Evolutionary conservation across 2,888 invertebrate genomes (phyloP), one percentile per base, ranked within the genome.

Genomic region (Leuctra nigra): DNA sequence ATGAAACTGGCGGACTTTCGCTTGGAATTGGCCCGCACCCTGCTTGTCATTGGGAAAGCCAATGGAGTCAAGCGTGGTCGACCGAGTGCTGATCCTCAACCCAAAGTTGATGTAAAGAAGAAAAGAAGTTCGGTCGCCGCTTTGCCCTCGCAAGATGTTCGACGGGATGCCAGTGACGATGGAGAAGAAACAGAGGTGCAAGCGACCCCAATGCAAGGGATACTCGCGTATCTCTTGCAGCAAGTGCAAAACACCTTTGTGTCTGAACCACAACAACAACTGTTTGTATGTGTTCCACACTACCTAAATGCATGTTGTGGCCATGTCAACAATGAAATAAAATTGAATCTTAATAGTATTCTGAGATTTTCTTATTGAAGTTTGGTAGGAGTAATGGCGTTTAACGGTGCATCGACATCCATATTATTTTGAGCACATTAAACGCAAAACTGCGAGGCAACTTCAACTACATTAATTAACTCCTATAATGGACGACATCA

Each of bases 201-300:
- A 54, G 29, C 24, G 39, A 14, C 54, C 54, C 14, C n/a, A 9
- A 13, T 54, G 54, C 41, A 46, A 46, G n/a, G 53, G 53, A 9
- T 50, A 18, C 25, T 25, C 36, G 13, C 16, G 36, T 13, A 16
- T 36, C 4, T 13, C 13, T 13, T 36, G 36, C 13, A 14, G 4
- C n/a, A 36, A 36, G 36, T 36, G 36, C 13, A 36, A 36, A 36
- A 16, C 16, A 14, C n/a, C n/a, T 14, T 16, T 36, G 4, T 36
- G 36, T 16, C 16, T 36, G n/a, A 36, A 36, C 36, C 13, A 36
- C 4, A 36, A 36, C 16, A 3, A 13, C 4, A 36, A 36, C 13
- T 36, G 36, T n/a, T n/a, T n/a, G n/a, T n/a, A n/a, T n/a, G n/a
- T n/a, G n/a, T n/a, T n/a, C n/a, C n/a, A n/a, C n/a, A n/a, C n/a